Percentiles rank a stretch among this genome's conserved stretches.
These are phyloP conservation scores for Anguilla pacifica DNA, from an alignment of 2,797 vertebrate species.

Conservation along the genomic window DNA sequence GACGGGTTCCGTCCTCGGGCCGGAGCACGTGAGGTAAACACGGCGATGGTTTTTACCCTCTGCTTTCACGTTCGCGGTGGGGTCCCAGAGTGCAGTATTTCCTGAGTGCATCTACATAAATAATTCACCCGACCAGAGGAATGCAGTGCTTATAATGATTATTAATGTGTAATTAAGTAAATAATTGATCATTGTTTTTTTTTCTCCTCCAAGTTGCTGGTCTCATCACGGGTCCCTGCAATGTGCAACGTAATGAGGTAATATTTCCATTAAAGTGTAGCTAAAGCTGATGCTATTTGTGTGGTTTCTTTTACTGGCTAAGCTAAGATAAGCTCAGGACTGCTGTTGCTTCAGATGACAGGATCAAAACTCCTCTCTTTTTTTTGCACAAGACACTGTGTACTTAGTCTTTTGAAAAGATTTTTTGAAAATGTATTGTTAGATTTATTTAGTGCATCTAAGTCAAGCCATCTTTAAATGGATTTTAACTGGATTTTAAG, in stretches of 20 bases:
- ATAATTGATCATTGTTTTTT: not conserved
- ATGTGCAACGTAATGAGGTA: not conserved
- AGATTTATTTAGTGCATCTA: not conserved
- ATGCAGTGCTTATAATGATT: constrained; percentile 68
- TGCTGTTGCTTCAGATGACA: not conserved
- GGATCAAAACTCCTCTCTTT: not conserved
- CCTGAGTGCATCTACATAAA: constrained; percentile 70
- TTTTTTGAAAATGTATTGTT: not conserved
- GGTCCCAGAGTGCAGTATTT: constrained; percentile 54
- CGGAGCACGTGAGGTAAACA: not conserved
- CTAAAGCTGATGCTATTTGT: not conserved
- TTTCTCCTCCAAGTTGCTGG: not conserved
- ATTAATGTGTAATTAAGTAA: constrained; percentile 56
- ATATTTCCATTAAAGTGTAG: not conserved
- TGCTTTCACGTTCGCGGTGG: not conserved
- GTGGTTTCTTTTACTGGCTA: not conserved
- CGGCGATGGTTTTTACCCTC: not conserved
- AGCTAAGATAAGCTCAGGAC: not conserved
- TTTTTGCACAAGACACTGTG: no score
- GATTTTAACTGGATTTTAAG: no score
- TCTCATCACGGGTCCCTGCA: not conserved
- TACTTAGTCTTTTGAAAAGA: not conserved
- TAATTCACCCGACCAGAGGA: constrained; percentile 66
- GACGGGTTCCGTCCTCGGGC: not conserved
- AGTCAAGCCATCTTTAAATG: not conserved